phyloP scores from a whole-genome alignment of 2,888 invertebrate genomes.

The Tenodera sinensis region DNA sequence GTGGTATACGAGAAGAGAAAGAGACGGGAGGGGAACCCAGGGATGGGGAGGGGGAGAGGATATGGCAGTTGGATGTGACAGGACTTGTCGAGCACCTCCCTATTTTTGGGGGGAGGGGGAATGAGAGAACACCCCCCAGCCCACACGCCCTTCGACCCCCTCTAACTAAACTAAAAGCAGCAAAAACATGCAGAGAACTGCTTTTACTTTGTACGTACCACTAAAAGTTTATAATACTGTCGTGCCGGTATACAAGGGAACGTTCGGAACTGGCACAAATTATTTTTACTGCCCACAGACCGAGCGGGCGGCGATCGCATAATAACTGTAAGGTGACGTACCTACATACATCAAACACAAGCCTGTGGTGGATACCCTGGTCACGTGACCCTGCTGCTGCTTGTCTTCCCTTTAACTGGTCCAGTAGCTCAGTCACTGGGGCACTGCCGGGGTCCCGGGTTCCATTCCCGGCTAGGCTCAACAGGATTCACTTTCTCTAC shows the following conservation, averaged over 20 bases:
- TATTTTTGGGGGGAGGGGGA: slow-evolving; percentile 13
- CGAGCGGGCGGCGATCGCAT: background rate
- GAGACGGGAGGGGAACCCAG: background rate
- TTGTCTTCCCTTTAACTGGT: too few relatives aligned
- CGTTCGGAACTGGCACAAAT: background rate
- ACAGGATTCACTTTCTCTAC: too few relatives aligned
- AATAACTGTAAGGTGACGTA: background rate
- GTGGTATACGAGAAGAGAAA: slow-evolving; percentile 8
- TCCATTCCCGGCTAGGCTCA: too few relatives aligned
- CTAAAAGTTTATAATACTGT: slow-evolving; percentile 10
- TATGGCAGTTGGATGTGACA: slow-evolving; percentile 24
- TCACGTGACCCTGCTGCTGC: too few relatives aligned
- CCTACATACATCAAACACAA: background rate
- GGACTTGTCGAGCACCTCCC: slow-evolving; percentile 19
- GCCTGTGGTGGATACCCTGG: background rate
- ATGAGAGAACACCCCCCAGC: slow-evolving; percentile 3
- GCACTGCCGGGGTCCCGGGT: too few relatives aligned
- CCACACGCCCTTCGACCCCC: background rate
- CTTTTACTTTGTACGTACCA: slow-evolving; percentile 16
- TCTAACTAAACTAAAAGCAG: slow-evolving; percentile 17
- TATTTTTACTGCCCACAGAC: background rate
- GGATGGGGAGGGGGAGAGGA: background rate
- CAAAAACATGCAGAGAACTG: slow-evolving; percentile 18
- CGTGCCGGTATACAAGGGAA: background rate
- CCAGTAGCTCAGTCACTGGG: too few relatives aligned